Base-by-base conservation (phyloP, 1,140 invertebrate genomes). In the Hyphantria cunea region DNA sequence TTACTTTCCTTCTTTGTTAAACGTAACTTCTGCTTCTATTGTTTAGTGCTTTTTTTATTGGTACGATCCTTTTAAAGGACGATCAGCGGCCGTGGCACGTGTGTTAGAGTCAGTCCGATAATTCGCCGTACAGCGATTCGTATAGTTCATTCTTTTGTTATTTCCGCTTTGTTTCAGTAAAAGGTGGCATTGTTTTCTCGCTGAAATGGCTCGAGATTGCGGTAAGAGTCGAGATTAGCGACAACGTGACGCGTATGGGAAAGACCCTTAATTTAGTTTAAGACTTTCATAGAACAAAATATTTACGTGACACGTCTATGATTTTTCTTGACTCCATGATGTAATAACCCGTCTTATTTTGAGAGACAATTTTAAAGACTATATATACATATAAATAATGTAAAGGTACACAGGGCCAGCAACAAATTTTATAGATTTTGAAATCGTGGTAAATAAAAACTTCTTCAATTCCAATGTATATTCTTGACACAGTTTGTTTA, bases 141-240 rank as follows among this genome's bases (percentile, higher is more conserved):
- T 76, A 69, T 64, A 70, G 76, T 78, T 72, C 74, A 76, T 86
- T 84, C 81, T 86, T 88, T 87, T 87, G 79, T 84, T 86, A 80
- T 82, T 82, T 79, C 74, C 76, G 79, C 82, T 87, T 86, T 88
- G 81, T 89, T 86, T 74, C 65, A 68, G 58, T 56, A 81, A 76
- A 83, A 87, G 86, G 81, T 83, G 82, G 76, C 82, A 84, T 89
- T 89, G 86, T 89, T 89, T 85, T 80, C 81, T 80, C 78, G 58
- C 70, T 69, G 68, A 74, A 84, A 85, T 78, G 66, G 72, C 63
- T 66, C 70, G 74, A 86, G 82, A 85, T 87, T 86, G 82, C 77
- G 76, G 76, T 87, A 87, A 86, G 80, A 86, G 80, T 82, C 72
- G 74, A 83, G 76, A 86, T 86, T 85, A 86, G 78, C 74, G 79